A percentile compares a stretch with the other conserved stretches of the same genome.
These are phyloP conservation scores for Megaceryle maxima DNA, from an alignment of 2,113 vertebrate species.

Conservation along the genomic window DNA sequence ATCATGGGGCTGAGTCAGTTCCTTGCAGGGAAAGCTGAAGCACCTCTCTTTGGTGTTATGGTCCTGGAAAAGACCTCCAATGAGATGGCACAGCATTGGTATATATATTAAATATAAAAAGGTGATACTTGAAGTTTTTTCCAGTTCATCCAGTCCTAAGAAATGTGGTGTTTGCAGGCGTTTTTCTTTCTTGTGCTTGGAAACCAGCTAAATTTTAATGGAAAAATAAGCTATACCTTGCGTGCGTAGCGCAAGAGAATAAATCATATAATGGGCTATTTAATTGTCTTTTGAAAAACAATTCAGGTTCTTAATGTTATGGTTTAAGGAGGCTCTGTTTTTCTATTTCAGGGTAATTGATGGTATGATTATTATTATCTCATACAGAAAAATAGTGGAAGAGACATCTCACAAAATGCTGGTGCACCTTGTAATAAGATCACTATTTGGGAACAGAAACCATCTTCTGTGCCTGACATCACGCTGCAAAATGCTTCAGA, in stretches of 20 bases:
- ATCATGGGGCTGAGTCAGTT: not conserved
- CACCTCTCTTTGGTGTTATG: not conserved
- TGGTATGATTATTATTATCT: not conserved
- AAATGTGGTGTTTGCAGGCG: slow-evolving; percentile 1
- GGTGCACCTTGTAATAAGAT: not conserved
- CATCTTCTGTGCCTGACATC: not conserved
- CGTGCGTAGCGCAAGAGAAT: not conserved
- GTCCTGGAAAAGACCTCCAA: not conserved
- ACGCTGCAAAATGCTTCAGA: fast-evolving
- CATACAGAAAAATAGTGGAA: not conserved
- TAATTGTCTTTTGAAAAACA: slow-evolving; percentile 10
- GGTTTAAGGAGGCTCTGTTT: slow-evolving; percentile 49
- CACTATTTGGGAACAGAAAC: not conserved
- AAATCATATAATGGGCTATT: not conserved
- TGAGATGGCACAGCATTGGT: not conserved
- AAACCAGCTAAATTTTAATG: not conserved
- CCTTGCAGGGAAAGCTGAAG: not conserved
- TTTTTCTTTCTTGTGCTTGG: not conserved
- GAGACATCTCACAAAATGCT: not conserved
- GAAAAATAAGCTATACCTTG: slow-evolving; percentile 15
- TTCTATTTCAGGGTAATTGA: not conserved
- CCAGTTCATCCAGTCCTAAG: not conserved
- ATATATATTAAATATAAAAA: not conserved
- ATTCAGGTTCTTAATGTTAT: slow-evolving; percentile 4
- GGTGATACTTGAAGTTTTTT: not conserved